A percentile compares a stretch with the other conserved stretches of the same genome.
Evolutionary conservation across 2,113 vertebrate genomes (phyloP).

Genomic region (Myrmophylax atrothorax): DNA sequence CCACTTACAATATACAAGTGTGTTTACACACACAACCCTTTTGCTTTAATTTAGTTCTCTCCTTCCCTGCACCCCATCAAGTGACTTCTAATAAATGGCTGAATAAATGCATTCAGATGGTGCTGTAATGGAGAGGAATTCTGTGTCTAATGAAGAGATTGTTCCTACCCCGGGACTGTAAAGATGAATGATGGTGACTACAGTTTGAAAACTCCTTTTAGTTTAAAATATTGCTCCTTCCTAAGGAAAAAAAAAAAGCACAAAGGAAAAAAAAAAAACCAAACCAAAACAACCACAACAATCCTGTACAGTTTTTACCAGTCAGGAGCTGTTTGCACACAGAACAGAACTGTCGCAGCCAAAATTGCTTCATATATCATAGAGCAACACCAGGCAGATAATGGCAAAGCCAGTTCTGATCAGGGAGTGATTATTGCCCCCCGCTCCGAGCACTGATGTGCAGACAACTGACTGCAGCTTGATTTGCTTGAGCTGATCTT

Average conservation of each 20-base stretch:
- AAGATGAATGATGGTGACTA: conserved; percentile 57
- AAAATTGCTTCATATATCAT: conserved; percentile 74
- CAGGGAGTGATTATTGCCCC: conserved; percentile 60
- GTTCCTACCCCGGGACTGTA: conserved; percentile 5
- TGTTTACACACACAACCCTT: neutral
- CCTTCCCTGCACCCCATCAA: neutral
- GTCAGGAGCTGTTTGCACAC: conserved; percentile 12
- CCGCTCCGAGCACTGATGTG: conserved; percentile 25
- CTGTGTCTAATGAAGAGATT: conserved; percentile 59
- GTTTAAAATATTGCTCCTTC: conserved; percentile 56
- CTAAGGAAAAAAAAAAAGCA: neutral
- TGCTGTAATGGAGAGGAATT: conserved; percentile 60
- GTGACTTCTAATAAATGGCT: conserved; percentile 28
- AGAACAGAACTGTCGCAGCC: conserved; percentile 46
- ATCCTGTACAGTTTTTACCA: conserved; percentile 19
- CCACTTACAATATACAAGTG: neutral
- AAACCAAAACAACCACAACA: neutral
- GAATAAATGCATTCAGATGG: conserved; percentile 57
- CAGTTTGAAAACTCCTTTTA: conserved; percentile 68
- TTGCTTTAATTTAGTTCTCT: conserved; percentile 27
- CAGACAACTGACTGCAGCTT: neutral
- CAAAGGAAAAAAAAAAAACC: neutral
- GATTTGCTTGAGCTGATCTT: conserved; percentile 45
- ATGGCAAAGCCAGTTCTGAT: conserved; percentile 62
- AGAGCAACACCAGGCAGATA: conserved; percentile 62